Base-by-base conservation (phyloP, 2,888 invertebrate genomes). In the Napeogenes inachia region DNA sequence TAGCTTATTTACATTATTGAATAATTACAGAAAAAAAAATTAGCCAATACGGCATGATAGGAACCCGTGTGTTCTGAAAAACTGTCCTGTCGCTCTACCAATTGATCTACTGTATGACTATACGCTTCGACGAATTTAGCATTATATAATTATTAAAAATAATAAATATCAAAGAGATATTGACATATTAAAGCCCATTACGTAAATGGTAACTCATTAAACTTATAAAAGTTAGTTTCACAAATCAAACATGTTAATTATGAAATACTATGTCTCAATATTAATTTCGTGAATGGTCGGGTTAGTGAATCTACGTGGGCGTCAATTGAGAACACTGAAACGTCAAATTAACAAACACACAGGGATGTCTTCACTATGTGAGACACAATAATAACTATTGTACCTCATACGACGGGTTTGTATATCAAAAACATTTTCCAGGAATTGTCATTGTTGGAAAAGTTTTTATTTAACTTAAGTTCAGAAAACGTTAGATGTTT, bases 261-360 rank as follows among this genome's bases (percentile, higher is more conserved):
- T 13, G 55, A 62, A 57, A 62, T 30, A 47, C 50, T 84, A 85
- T 84, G 84, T 80, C 84, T 86, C 84, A 84, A 86, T 84, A 81
- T 77, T 81, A 83, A 82, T 82, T 83, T 84, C 72, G 78, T 84
- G 83, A 81, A 81, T 81, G 76, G 77, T 70, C 78, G 71, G 75
- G 75, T 82, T 83, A 87, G 86, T 80, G 3, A 86, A 81, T 76
- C 1, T 76, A 87, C 85, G 88, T 88, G 87, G 89, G 88, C 80
- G 71, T 70, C 86, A 89, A 89, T 88, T 89, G 86, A 77, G 82
- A 76, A 72, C 84, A 75, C 21, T 21, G 21, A 21, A 21, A 21
- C 21, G 64, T 85, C 80, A 81, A 81, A 84, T 85, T 84, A 84
- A 82, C 78, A 75, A 72, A 73, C 67, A 62, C 57, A 61, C 74